These are phyloP conservation scores for Noctua pronuba DNA, from an alignment of 2,888 invertebrate genomes.

Conservation along the genomic window DNA sequence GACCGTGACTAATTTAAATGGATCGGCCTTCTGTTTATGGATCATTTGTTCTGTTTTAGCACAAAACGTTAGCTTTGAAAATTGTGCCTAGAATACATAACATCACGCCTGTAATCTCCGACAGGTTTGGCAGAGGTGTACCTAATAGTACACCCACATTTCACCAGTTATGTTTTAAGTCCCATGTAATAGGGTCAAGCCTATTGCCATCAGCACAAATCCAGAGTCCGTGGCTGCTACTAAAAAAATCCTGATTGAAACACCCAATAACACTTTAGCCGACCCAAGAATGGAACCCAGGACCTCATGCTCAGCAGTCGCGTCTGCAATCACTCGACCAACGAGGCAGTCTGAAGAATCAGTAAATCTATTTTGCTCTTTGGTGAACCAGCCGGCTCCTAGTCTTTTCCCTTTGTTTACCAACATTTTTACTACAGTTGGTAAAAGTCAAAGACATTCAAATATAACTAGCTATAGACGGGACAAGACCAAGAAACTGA, in stretches of 20 bases:
- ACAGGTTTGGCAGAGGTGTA: neutral
- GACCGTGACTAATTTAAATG: constrained; percentile 27
- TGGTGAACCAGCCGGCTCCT: no score
- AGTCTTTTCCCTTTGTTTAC: neutral
- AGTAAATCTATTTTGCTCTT: neutral
- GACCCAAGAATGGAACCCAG: neutral
- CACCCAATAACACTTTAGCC: neutral
- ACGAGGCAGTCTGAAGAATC: neutral
- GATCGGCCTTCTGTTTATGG: neutral
- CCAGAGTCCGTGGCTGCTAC: neutral
- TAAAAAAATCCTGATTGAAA: neutral
- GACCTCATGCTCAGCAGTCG: neutral
- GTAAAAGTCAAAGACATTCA: no score
- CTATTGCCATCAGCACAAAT: neutral
- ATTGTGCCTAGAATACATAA: neutral
- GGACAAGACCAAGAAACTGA: no score
- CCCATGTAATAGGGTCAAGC: neutral
- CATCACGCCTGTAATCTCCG: neutral
- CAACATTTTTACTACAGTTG: neutral
- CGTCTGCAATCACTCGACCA: neutral
- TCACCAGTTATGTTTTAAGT: neutral
- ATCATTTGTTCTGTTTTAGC: constrained; percentile 5
- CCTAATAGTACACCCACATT: neutral
- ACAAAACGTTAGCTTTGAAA: neutral
- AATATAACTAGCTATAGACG: no score